Conservation (phyloP, 2,113 vertebrate genomes). For the Takifugu bimaculatus region DNA sequence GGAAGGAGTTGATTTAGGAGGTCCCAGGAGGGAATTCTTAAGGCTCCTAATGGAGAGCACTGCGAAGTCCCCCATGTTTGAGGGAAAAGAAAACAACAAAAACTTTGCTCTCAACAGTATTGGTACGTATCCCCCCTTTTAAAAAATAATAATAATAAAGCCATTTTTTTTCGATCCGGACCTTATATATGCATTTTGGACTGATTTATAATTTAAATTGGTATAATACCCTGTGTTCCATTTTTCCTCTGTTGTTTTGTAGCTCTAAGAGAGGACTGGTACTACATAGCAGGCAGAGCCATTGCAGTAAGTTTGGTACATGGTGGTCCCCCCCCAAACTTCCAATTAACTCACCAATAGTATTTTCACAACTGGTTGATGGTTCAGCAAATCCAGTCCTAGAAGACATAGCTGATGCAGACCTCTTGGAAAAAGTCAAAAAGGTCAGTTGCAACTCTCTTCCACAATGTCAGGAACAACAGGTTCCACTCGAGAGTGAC, state of each 20-base stretch:
- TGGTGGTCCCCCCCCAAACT: constrained; percentile 7
- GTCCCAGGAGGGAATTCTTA: constrained; percentile 5
- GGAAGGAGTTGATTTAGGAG: constrained; percentile 2
- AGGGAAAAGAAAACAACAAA: constrained; percentile 4
- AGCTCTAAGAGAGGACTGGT: constrained; percentile 12
- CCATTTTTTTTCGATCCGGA: neutral
- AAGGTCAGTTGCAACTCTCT: constrained; percentile 1
- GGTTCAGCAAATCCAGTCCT: neutral
- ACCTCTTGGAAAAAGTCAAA: constrained; percentile 10
- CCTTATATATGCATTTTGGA: neutral
- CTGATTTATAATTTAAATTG: no score
- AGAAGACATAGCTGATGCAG: constrained; percentile 4
- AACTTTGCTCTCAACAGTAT: constrained; percentile 2
- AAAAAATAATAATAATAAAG: neutral
- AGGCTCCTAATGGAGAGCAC: neutral
- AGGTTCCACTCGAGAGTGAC: neutral
- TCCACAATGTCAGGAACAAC: no score
- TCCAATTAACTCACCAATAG: neutral
- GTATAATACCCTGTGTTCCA: neutral
- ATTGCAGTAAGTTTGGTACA: constrained; percentile 6
- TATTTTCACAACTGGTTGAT: neutral
- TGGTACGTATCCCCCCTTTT: neutral
- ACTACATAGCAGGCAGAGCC: constrained; percentile 2
- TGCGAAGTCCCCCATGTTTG: constrained; percentile 9
- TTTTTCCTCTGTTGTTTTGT: constrained; percentile 4